These are phyloP conservation scores for Miltochrista miniata DNA, from an alignment of 2,888 invertebrate species.

Conservation along the genomic window DNA sequence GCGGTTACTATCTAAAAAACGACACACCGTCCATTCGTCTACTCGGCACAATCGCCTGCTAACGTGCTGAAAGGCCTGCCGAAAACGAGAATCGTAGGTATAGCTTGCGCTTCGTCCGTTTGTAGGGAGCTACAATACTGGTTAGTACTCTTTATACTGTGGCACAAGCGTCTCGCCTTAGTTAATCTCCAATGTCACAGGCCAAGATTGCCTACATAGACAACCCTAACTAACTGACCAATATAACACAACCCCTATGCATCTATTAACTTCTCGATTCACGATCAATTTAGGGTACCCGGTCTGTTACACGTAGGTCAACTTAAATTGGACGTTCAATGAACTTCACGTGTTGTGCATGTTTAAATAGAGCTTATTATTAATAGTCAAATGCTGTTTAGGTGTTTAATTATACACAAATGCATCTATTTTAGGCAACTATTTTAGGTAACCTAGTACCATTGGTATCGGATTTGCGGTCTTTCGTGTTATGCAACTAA, in stretches of 20 bases:
- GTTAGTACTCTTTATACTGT: too few species aligned
- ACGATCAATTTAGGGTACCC: conserved; percentile 2
- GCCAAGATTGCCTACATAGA: conserved; percentile 36
- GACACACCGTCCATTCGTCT: too few species aligned
- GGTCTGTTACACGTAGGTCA: conserved; percentile 10
- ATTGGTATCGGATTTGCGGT: too few species aligned
- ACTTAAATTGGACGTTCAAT: conserved; percentile 13
- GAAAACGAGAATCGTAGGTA: too few species aligned
- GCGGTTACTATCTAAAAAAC: too few species aligned
- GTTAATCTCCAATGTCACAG: conserved; percentile 64
- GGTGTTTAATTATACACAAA: neutral
- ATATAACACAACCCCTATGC: conserved; percentile 8
- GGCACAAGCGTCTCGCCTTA: too few species aligned
- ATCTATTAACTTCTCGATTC: neutral
- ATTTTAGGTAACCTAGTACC: neutral
- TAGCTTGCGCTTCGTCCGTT: too few species aligned
- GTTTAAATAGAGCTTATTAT: conserved; percentile 36
- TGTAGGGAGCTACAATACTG: too few species aligned
- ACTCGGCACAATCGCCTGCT: too few species aligned
- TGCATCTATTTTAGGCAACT: neutral
- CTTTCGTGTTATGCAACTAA: too few species aligned
- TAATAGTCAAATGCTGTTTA: neutral
- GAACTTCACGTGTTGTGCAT: conserved; percentile 28
- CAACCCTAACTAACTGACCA: conserved; percentile 43
- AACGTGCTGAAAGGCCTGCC: too few species aligned